A percentile compares a stretch with the other conserved stretches of the same genome.
These are phyloP conservation scores for Bolborhynchus lineola DNA, from an alignment of 2,113 vertebrate genomes.

Conservation along the genomic window DNA sequence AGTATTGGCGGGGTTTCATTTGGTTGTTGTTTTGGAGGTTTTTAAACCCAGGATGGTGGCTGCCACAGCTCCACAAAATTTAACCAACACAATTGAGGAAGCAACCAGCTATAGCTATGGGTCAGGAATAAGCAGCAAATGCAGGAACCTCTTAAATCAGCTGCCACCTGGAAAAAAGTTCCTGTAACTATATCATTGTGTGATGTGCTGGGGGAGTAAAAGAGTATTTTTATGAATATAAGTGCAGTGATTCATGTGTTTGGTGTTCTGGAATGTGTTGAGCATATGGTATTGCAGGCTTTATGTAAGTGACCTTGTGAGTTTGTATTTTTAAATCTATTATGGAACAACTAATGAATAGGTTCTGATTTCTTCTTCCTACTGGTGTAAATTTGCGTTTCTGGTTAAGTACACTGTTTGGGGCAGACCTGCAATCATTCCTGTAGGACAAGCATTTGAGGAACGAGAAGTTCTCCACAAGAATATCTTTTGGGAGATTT, in stretches of 20 bases:
- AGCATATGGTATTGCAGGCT: constrained; percentile 59
- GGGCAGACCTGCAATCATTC: not conserved
- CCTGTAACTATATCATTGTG: constrained; percentile 21
- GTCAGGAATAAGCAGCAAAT: not conserved
- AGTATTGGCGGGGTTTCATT: not conserved
- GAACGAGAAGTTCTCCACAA: not conserved
- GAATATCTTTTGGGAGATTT: not conserved
- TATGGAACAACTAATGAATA: constrained; percentile 61
- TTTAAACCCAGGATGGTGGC: not conserved
- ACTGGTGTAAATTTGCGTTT: not conserved
- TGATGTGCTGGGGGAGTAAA: constrained; percentile 59
- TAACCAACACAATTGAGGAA: not conserved
- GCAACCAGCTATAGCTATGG: not conserved
- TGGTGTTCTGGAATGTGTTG: constrained; percentile 67
- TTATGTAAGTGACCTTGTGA: constrained; percentile 65
- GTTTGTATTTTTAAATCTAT: constrained; percentile 62
- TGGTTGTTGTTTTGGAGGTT: not conserved
- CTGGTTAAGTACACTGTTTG: not conserved
- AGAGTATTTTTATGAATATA: constrained; percentile 68
- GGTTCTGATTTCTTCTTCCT: constrained; percentile 40
- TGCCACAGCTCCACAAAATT: not conserved
- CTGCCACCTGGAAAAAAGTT: constrained; percentile 35
- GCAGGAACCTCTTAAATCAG: constrained; percentile 9
- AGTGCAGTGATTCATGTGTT: constrained; percentile 68
- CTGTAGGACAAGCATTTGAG: not conserved